These are phyloP conservation scores for Periphyllus acericola DNA, from an alignment of 2,888 invertebrate genomes.

Conservation along the genomic window DNA sequence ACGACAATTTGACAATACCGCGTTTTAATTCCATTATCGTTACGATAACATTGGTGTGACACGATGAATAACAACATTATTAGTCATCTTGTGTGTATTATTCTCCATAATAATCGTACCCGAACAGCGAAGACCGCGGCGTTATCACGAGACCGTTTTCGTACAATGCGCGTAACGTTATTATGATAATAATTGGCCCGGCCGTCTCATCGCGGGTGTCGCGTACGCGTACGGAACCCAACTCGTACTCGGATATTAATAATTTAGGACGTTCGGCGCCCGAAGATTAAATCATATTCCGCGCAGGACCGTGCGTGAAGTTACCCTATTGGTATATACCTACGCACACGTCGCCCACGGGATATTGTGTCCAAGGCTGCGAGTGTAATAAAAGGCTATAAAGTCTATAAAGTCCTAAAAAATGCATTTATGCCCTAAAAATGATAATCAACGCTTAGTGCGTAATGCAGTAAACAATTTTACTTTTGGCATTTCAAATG, in stretches of 20 bases:
- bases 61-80: slow-evolving; percentile 7
- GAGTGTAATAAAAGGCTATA: too few species aligned
- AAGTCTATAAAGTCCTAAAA: too few species aligned
- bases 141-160: slow-evolving; percentile 20
- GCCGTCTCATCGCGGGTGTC: not conserved
- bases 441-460: too few species aligned
- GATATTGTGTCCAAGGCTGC: too few species aligned
- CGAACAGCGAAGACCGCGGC: not conserved
- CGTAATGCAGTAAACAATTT: too few species aligned
- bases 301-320: too few species aligned
- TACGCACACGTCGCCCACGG: too few species aligned
- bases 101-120: not conserved
- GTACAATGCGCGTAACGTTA: not conserved
- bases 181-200: not conserved
- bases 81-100: slow-evolving; percentile 1
- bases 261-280: not conserved
- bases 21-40: slow-evolving; percentile 36
- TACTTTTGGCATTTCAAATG: too few species aligned
- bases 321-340: too few species aligned
- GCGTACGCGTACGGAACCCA: not conserved
- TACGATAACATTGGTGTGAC: not conserved
- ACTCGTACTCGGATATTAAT: not conserved
- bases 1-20: not conserved
- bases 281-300: not conserved
- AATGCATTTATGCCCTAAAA: too few species aligned